Evolutionary conservation across 2,797 vertebrate genomes (phyloP), one percentile per base, ranked within the genome.

Genomic region (Sparidentex hasta): DNA sequence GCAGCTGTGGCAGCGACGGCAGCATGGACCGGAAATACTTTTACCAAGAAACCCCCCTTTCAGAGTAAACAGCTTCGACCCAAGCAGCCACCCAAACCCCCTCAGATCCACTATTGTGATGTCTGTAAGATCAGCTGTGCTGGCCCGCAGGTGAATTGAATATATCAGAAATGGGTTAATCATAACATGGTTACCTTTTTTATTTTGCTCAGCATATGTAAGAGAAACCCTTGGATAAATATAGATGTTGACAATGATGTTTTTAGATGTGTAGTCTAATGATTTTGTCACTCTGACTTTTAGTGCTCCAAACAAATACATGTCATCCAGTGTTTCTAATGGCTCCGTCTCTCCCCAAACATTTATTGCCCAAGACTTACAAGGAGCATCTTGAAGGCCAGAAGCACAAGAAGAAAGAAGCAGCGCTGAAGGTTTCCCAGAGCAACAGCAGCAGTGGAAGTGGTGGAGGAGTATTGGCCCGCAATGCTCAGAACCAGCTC

Each of bases 111-210:
- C 93, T 99, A 99, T 87, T 99, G 98, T 87, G 98, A 99, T 1
- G 98, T 99, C 84, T 99, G 98, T 90, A 99, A 99, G 93, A 99
- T 99, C 95, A 99, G 98, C 95, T 99, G 98, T 93, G 98, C 98
- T 57, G 98, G 98, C 87, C 98, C 98, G 25, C 98, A 99, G 97
- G 98, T 99, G 92, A 86, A 90, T 79, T 69, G 14, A 33, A 0
- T 51, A 3, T 1, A 18, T 5, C 16, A 25, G 46, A 33, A 33
- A 20, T n/a, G 1, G 25, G 46, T 64, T 64, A 13, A 18, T 12
- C 17, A 20, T 14, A 6, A 54, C 8, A 65, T 38, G 27, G 33
- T 12, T 17, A 17, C 33, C 2, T 38, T 51, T 51, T 23, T 51
- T 23, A 17, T 11, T 21, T 52, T 64, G 18, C 6, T 50, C 4